phyloP scores from a whole-genome alignment of 2,888 invertebrate species.

The Stratiomys singularior region DNA sequence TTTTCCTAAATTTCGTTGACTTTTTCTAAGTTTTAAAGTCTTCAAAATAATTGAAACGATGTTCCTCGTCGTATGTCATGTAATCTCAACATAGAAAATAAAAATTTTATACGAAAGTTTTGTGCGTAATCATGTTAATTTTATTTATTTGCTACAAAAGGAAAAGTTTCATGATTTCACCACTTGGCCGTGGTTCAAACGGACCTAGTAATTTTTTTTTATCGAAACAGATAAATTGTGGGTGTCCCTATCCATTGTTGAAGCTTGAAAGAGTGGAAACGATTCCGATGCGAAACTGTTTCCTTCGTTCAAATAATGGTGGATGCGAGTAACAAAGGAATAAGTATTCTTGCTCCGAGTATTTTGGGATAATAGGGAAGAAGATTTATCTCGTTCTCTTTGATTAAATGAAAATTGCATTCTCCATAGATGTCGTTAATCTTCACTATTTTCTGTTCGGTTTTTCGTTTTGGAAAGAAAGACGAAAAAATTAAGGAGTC shows the following conservation, averaged over 20 bases:
- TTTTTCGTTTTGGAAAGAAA: slow-evolving; percentile 5
- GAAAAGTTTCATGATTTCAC: slow-evolving; percentile 41
- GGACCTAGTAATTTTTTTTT: not conserved
- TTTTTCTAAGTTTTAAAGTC: too few species aligned
- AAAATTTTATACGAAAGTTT: too few species aligned
- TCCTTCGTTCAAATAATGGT: slow-evolving; percentile 15
- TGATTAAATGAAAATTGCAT: slow-evolving; percentile 52
- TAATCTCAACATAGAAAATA: too few species aligned
- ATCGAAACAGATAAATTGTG: slow-evolving; percentile 10
- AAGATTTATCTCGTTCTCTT: slow-evolving; percentile 50
- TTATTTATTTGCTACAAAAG: too few species aligned
- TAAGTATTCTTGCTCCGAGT: slow-evolving; percentile 30
- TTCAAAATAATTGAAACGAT: too few species aligned
- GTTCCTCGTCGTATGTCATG: too few species aligned
- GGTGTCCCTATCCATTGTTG: not conserved
- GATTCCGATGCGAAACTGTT: not conserved
- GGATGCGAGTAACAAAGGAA: slow-evolving; percentile 27
- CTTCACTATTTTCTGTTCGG: slow-evolving; percentile 46
- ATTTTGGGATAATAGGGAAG: not conserved
- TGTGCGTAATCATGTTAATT: too few species aligned
- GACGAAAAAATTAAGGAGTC: not conserved
- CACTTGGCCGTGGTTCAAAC: slow-evolving; percentile 29
- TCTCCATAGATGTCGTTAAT: slow-evolving; percentile 50
- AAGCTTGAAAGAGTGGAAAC: not conserved
- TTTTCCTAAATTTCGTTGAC: too few species aligned